These are phyloP conservation scores for Portevinia maculata DNA, from an alignment of 2,888 invertebrate species.

Conservation along the genomic window DNA sequence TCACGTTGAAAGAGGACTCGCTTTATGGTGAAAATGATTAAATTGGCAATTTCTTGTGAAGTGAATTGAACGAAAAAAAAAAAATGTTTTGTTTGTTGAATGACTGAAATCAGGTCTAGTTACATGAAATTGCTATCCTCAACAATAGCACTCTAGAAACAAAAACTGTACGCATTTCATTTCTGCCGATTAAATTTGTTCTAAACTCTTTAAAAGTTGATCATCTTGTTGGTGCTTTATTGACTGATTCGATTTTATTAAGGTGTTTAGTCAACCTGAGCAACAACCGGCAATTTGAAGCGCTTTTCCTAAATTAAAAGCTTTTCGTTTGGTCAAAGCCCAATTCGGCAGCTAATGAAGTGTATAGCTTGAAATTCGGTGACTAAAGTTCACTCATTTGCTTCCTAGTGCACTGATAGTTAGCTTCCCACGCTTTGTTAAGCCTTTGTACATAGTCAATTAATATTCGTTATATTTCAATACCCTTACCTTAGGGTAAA, in stretches of 20 bases:
- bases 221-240: conserved; percentile 5
- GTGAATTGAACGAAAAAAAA: background rate
- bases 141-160: conserved; percentile 20
- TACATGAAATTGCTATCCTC: conserved; percentile 28
- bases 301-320: no score
- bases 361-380: no score
- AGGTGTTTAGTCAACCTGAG: no score
- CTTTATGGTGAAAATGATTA: conserved; percentile 21
- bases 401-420: no score
- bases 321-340: no score
- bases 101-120: conserved; percentile 50
- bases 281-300: background rate
- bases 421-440: no score
- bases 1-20: conserved; percentile 34
- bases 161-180: conserved; percentile 6
- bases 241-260: no score
- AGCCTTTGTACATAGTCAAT: no score
- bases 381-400: no score
- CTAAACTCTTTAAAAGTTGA: conserved; percentile 2
- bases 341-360: no score
- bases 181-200: conserved; percentile 13
- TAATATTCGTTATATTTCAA: no score
- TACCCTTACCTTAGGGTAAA: no score
- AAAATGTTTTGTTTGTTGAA: conserved; percentile 14
- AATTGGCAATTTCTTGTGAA: conserved; percentile 47